Conservation (phyloP, 2,888 invertebrate species). For the Autographa gamma region DNA sequence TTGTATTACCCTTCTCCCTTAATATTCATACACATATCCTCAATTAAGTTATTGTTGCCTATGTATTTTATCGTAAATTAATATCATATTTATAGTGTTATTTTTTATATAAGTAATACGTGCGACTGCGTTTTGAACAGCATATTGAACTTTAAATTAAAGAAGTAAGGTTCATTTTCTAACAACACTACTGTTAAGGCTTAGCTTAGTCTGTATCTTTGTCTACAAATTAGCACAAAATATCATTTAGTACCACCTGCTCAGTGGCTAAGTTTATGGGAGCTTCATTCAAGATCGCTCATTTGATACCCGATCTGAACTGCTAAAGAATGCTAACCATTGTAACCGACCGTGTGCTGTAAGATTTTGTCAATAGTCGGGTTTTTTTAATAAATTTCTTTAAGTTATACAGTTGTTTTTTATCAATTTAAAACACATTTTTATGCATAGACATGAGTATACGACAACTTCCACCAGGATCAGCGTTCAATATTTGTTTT, state of each 20-base stretch:
- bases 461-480: neutral
- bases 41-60: too few relatives aligned
- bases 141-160: neutral
- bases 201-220: neutral
- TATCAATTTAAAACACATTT: neutral
- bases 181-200: slow-evolving; percentile 1
- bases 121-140: neutral
- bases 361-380: neutral
- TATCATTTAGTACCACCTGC: too few relatives aligned
- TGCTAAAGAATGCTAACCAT: neutral
- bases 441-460: neutral
- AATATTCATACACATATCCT: too few relatives aligned
- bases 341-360: neutral
- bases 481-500: neutral
- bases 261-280: neutral
- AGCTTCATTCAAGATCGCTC: neutral
- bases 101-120: too few relatives aligned
- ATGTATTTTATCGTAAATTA: too few relatives aligned
- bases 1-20: too few relatives aligned
- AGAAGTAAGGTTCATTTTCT: too few relatives aligned
- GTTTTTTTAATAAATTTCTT: slow-evolving; percentile 1
- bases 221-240: neutral
- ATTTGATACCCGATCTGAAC: neutral
- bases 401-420: neutral
- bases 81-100: too few relatives aligned